A percentile compares a stretch with the other conserved stretches of the same genome.
phyloP scores from a whole-genome alignment of 2,113 vertebrate species.

The Hipposideros armiger region DNA sequence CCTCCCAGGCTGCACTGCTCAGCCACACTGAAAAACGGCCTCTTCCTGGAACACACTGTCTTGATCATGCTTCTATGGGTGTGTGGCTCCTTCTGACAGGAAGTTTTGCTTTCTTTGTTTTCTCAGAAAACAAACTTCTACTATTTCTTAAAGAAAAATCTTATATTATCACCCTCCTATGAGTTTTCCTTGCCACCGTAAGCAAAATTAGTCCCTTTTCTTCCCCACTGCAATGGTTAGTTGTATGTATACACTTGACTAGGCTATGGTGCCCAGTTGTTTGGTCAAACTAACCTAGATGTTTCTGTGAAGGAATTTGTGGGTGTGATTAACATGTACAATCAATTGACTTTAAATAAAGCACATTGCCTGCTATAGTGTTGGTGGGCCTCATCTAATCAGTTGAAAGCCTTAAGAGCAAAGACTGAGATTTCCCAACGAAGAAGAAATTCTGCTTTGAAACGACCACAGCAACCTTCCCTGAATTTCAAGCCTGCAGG shows the following conservation, averaged over 20 bases:
- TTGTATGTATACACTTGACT: not conserved
- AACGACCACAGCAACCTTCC: not conserved
- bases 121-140: not conserved
- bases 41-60: rapidly evolving
- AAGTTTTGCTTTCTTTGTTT: not conserved
- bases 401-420: not conserved
- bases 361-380: not conserved
- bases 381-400: not conserved
- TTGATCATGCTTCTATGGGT: not conserved
- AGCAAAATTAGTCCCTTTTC: not conserved
- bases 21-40: not conserved
- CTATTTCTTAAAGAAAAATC: not conserved
- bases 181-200: not conserved
- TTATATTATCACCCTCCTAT: not conserved
- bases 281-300: not conserved
- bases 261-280: not conserved
- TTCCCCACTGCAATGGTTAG: too few relatives aligned
- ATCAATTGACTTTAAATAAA: not conserved
- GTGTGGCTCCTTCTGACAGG: not conserved
- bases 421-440: not conserved
- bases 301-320: not conserved
- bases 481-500: not conserved
- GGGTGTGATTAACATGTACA: not conserved
- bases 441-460: not conserved
- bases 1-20: rapidly evolving